These are phyloP conservation scores for Trissolcus brochymenae DNA, from an alignment of 2,888 invertebrate genomes.

Conservation along the genomic window DNA sequence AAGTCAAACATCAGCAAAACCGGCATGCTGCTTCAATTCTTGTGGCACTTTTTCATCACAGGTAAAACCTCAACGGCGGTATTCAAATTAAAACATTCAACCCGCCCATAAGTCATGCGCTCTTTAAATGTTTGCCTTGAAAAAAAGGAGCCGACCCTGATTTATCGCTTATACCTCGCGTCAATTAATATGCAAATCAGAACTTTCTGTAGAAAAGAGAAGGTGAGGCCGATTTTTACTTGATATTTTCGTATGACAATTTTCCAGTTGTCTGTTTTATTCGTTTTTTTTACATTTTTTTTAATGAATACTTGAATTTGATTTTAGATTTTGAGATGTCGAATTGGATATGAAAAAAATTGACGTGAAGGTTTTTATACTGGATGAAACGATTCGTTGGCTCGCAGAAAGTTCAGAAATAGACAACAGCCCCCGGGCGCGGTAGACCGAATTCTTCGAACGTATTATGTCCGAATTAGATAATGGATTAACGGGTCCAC, in stretches of 20 bases:
- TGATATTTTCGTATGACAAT: conserved; percentile 27
- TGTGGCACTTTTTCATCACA: conserved; percentile 91
- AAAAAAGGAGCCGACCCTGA: conserved; percentile 34
- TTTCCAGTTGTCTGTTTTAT: too few species aligned
- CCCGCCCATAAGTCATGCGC: conserved; percentile 32
- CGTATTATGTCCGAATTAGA: conserved; percentile 48
- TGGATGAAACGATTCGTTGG: conserved; percentile 29
- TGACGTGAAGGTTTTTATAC: neutral
- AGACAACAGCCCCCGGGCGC: conserved; percentile 13
- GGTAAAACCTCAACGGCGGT: conserved; percentile 76
- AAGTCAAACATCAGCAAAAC: conserved; percentile 85
- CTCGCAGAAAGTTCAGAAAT: conserved; percentile 26
- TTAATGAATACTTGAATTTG: too few species aligned
- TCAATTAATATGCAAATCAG: conserved; percentile 53
- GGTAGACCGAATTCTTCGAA: conserved; percentile 45
- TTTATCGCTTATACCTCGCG: conserved; percentile 35
- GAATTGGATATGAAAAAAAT: conserved; percentile 11
- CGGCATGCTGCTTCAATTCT: conserved; percentile 85
- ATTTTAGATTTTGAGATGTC: conserved; percentile 2
- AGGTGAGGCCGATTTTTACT: too few species aligned
- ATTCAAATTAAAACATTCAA: conserved; percentile 1
- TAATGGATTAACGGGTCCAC: conserved; percentile 40
- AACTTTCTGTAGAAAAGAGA: conserved; percentile 6
- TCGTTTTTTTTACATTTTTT: too few species aligned
- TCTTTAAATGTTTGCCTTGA: conserved; percentile 20